These are phyloP conservation scores for Lepidocyrtoides sp. DNA, from an alignment of 2,888 invertebrate species.

Conservation along the genomic window DNA sequence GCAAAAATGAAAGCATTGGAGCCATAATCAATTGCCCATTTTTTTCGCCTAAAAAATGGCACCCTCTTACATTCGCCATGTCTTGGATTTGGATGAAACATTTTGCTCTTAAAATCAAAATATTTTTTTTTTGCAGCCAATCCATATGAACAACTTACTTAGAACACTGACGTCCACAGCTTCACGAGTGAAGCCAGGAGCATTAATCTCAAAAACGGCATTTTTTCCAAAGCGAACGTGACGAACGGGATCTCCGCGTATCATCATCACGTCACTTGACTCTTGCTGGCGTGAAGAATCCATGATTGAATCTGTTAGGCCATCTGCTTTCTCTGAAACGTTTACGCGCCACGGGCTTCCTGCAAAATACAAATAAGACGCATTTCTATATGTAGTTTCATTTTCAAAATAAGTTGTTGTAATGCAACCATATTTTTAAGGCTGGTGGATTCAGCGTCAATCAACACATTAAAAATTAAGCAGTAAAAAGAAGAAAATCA, in stretches of 20 bases:
- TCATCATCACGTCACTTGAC: conserved; percentile 81
- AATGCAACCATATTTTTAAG: too few species aligned
- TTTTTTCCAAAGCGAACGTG: conserved; percentile 96
- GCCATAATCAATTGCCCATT: too few species aligned
- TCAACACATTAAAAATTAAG: too few species aligned
- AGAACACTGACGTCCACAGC: conserved; percentile 89
- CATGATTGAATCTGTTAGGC: conserved; percentile 87
- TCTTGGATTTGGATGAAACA: too few species aligned
- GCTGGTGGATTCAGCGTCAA: too few species aligned
- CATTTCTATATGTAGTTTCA: background rate
- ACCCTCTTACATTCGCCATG: too few species aligned
- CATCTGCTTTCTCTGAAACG: conserved; percentile 91
- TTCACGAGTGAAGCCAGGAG: conserved; percentile 89
- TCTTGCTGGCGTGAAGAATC: conserved; percentile 82
- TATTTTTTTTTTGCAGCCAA: background rate
- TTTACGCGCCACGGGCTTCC: conserved; percentile 98
- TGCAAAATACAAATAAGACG: conserved; percentile 87
- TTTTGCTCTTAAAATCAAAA: background rate
- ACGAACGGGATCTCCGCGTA: conserved; percentile 86
- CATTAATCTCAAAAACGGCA: conserved; percentile 96
- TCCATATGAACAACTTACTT: conserved; percentile 86
- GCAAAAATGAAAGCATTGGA: too few species aligned
- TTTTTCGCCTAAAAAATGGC: too few species aligned
- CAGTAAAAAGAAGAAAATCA: too few species aligned
- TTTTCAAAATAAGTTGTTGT: background rate